phyloP scores from a whole-genome alignment of 1,140 invertebrate species.

The Microvelia longipes region DNA sequence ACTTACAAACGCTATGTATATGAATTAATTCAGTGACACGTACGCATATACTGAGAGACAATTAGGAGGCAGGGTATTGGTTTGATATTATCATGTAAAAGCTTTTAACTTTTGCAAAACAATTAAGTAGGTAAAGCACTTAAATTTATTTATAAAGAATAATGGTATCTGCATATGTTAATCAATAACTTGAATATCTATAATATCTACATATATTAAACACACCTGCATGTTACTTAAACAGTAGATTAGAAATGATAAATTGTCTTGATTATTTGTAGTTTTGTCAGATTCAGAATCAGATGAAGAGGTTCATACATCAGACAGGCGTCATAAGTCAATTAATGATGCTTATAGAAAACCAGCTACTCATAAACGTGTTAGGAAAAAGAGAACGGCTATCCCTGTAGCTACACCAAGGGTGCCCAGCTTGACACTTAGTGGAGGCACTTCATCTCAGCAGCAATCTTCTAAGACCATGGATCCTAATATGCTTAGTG shows the following conservation, averaged over 20 bases:
- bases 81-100: no score
- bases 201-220: no score
- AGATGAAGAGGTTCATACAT: slow-evolving; percentile 44
- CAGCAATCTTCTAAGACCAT: not conserved
- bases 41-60: no score
- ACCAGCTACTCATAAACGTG: slow-evolving; percentile 57
- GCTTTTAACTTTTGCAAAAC: no score
- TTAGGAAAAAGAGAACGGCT: slow-evolving; percentile 54
- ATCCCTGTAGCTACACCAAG: slow-evolving; percentile 72
- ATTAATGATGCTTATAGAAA: slow-evolving; percentile 51
- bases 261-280: slow-evolving; percentile 24
- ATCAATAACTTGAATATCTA: no score
- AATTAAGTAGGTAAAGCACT: no score
- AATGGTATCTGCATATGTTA: no score
- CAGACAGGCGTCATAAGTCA: slow-evolving; percentile 48
- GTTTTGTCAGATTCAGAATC: slow-evolving; percentile 74
- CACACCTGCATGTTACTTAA: no score
- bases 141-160: no score
- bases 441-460: slow-evolving; percentile 7
- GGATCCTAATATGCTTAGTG: not conserved
- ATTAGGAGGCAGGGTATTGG: no score
- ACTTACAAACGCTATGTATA: no score
- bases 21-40: no score
- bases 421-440: slow-evolving; percentile 38
- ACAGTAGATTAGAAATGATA: not conserved